These are phyloP conservation scores for Campylorhamphus procurvoides DNA, from an alignment of 2,113 vertebrate species.

Conservation along the genomic window DNA sequence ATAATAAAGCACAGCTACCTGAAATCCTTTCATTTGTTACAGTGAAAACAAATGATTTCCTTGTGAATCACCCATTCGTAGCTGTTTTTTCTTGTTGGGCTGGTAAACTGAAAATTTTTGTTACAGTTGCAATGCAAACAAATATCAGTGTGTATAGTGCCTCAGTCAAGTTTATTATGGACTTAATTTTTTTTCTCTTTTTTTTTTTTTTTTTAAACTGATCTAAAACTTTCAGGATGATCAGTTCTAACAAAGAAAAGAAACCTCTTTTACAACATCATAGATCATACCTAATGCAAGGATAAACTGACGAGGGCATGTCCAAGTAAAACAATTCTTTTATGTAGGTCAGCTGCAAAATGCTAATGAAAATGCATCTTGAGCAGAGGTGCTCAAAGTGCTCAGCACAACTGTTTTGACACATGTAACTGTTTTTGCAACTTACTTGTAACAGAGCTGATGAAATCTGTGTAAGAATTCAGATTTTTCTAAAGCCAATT, in stretches of 20 bases:
- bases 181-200: background rate
- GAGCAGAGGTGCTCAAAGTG: background rate
- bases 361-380: background rate
- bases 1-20: background rate
- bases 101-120: background rate
- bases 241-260: background rate
- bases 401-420: background rate
- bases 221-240: background rate
- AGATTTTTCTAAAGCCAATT: background rate
- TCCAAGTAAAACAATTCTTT: constrained; percentile 36
- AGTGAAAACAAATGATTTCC: background rate
- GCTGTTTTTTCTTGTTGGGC: background rate
- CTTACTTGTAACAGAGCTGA: background rate
- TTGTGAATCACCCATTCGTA: background rate
- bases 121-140: background rate
- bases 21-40: background rate
- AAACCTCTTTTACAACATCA: background rate
- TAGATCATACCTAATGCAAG: background rate
- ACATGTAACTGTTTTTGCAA: background rate
- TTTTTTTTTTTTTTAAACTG: background rate
- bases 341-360: constrained; percentile 34
- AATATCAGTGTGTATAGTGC: background rate
- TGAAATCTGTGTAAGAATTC: background rate
- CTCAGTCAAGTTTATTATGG: background rate
- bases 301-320: background rate